Evolutionary conservation across 2,888 invertebrate species (phyloP).

Genomic region (Bunonema sp.): DNA sequence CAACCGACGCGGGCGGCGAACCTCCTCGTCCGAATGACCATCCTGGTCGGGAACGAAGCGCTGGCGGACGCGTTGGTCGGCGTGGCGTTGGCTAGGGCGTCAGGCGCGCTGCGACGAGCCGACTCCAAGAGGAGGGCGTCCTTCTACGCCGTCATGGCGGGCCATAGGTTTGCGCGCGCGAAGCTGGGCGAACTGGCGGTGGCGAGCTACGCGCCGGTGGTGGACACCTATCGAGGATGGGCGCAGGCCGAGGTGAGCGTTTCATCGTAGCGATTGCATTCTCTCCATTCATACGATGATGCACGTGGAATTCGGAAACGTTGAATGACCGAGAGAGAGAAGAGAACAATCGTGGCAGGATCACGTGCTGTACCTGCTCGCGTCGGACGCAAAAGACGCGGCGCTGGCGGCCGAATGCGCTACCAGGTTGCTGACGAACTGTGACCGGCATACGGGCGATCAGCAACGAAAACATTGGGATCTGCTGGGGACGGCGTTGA

Average conservation of each 20-base stretch:
- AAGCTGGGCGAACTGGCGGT: constrained; percentile 14
- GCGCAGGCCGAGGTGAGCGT: too few relatives aligned
- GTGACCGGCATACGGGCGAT: constrained; percentile 1
- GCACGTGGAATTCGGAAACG: too few relatives aligned
- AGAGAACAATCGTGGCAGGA: too few relatives aligned
- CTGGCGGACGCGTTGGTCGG: constrained; percentile 71
- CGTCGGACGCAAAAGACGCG: constrained; percentile 1
- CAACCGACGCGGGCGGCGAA: constrained; percentile 56
- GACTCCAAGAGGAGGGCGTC: constrained; percentile 86
- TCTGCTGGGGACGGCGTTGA: too few relatives aligned
- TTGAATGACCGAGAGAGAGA: too few relatives aligned
- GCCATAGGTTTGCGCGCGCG: constrained; percentile 57
- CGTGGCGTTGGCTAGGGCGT: constrained; percentile 78
- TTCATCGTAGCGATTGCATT: too few relatives aligned
- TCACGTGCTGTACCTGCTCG: constrained; percentile 3
- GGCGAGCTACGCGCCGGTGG: constrained; percentile 8
- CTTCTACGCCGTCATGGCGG: constrained; percentile 86
- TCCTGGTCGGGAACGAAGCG: constrained; percentile 2
- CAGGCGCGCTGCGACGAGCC: constrained; percentile 67
- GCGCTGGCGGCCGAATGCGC: constrained; percentile 4
- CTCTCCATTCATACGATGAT: too few relatives aligned
- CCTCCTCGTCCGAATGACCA: constrained; percentile 16
- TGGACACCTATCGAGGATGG: too few relatives aligned
- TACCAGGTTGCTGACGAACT: constrained; percentile 2
- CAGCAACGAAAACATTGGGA: constrained; percentile 2